These are phyloP conservation scores for Sycon ciliatum DNA, from an alignment of 37 sponge, comb jelly and placozoan species.

Conservation along the genomic window DNA sequence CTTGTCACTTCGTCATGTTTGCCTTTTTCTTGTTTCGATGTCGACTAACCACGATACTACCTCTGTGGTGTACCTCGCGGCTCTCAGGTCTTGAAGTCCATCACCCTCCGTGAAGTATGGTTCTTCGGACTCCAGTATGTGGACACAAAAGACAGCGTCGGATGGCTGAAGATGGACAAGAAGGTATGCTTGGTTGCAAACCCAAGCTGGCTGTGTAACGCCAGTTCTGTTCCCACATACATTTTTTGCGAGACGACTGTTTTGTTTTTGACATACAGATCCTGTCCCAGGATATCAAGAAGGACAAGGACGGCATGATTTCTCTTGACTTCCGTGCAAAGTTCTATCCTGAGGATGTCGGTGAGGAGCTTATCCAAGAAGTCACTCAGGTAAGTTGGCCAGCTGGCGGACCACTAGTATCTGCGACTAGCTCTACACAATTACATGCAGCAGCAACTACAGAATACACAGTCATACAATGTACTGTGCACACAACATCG, in stretches of 20 bases:
- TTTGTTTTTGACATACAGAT: too few relatives aligned
- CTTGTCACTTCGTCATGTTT: too few relatives aligned
- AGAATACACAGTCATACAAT: too few relatives aligned
- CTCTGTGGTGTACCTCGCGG: background rate
- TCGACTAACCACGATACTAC: too few relatives aligned
- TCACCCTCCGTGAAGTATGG: constrained; percentile 93
- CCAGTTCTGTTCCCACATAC: too few relatives aligned
- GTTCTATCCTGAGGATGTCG: constrained; percentile 94
- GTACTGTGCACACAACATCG: too few relatives aligned
- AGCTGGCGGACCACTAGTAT: background rate
- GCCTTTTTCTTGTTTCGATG: too few relatives aligned
- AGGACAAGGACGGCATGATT: constrained; percentile 72
- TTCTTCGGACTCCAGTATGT: constrained; percentile 92
- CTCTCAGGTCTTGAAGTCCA: constrained; percentile 81
- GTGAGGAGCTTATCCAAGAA: constrained; percentile 90
- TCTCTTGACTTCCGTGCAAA: constrained; percentile 84
- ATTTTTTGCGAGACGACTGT: too few relatives aligned
- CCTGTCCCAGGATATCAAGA: constrained; percentile 83
- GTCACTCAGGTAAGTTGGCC: constrained; percentile 58
- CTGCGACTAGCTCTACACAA: too few relatives aligned
- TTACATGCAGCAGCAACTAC: too few relatives aligned
- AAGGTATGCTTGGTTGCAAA: constrained; percentile 75
- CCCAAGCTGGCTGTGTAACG: too few relatives aligned
- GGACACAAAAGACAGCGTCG: constrained; percentile 70
- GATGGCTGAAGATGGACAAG: constrained; percentile 96